Evolutionary conservation across 2,113 vertebrate species (phyloP).

Genomic region (Gasterosteus aculeatus): DNA sequence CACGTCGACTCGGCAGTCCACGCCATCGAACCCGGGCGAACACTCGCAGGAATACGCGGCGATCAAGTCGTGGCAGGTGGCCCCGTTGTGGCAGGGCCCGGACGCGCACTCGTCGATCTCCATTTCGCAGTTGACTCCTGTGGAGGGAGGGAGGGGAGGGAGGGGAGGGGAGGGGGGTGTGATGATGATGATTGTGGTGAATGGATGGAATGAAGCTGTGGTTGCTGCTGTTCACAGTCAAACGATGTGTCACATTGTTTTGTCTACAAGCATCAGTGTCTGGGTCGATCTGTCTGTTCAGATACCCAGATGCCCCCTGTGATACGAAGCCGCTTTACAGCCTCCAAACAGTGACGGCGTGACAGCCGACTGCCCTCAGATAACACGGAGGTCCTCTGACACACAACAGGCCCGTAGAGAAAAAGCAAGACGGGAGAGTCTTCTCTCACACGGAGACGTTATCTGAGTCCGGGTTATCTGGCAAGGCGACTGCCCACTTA

Average conservation of each 20-base stretch:
- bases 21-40: conserved; percentile 82
- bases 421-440: conserved; percentile 31
- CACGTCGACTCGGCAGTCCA: conserved; percentile 85
- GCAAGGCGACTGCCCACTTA: conserved; percentile 53
- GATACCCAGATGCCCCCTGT: background rate
- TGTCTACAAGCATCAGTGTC: background rate
- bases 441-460: conserved; percentile 34
- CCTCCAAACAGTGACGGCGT: conserved; percentile 9
- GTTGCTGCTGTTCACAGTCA: background rate
- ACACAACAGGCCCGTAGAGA: conserved; percentile 29
- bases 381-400: conserved; percentile 43
- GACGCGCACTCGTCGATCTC: conserved; percentile 91
- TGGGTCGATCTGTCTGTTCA: conserved; percentile 12
- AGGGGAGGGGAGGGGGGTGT: background rate
- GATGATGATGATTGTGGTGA: background rate
- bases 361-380: conserved; percentile 17
- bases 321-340: conserved; percentile 5
- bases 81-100: conserved; percentile 86
- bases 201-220: background rate
- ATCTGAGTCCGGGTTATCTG: conserved; percentile 18
- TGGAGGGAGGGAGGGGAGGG: too few species aligned
- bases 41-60: conserved; percentile 89
- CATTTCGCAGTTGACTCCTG: conserved; percentile 89
- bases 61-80: conserved; percentile 84
- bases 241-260: background rate